Evolutionary conservation across 2,888 invertebrate species (phyloP), one percentile per base, ranked within the genome.

Genomic region (Nudaria mundana): DNA sequence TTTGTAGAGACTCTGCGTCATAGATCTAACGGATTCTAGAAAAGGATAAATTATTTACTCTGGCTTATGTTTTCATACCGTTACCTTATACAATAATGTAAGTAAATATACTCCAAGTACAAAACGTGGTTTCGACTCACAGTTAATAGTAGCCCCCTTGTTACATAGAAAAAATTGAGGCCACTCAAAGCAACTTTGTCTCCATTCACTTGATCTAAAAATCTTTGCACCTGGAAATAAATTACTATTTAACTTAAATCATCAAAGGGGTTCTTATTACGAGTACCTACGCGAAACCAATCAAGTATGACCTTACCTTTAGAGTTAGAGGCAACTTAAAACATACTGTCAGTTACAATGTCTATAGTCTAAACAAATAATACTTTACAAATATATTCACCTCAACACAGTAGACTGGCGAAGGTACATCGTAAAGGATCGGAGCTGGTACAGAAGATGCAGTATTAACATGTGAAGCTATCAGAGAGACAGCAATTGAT

Each of bases 121-220:
- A n/a, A n/a, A n/a, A n/a, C n/a, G n/a, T n/a, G n/a, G n/a, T n/a
- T n/a, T n/a, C n/a, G n/a, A 68, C 83, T 80, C 68, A 91, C 91
- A 37, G 90, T 90, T 10, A 91, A 71, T 58, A 91, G 81, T 37
- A 91, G 80, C 41, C 90, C 90, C 32, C 90, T 76, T n/a, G 91
- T 91, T 2, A 92, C 89, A 0, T 79, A 81, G 61, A 92, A 92
- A 54, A 91, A 91, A 52, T 90, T 87, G 11, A 91, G 68, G 2
- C 92, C 92, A 14, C 89, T 91, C 7, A 92, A 62, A 2, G 89
- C 87, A 3, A 91, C 76, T 14, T 87, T 90, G 30, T 91, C 89
- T 2, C 90, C 90, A 42, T 91, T 90, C 30, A 93, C 91, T 78
- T 93, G 92, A 44, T 92, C 91, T 39, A 92, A 79, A 51, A 93